A percentile compares a stretch with the other conserved stretches of the same genome.
Evolutionary conservation across 2,797 vertebrate genomes (phyloP).

Genomic region (Helarctos malayanus): DNA sequence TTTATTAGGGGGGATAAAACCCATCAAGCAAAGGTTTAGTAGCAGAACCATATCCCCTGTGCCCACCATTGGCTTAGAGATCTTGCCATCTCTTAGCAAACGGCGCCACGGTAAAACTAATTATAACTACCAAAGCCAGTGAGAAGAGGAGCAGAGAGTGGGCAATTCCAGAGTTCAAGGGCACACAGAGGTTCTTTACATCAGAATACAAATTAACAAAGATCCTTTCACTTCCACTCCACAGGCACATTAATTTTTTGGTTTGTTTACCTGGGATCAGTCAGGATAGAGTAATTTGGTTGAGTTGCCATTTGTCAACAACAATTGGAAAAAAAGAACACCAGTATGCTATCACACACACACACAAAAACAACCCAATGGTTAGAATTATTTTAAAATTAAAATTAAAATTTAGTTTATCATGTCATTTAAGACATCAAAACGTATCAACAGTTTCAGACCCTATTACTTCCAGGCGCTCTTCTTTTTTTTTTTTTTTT

Average conservation of each 20-base stretch:
- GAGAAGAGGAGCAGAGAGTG: not conserved
- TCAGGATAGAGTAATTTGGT: not conserved
- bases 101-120: not conserved
- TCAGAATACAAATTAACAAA: not conserved
- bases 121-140: not conserved
- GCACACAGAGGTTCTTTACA: not conserved
- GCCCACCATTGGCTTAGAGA: not conserved
- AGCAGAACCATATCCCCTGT: not conserved
- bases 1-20: not conserved
- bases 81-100: not conserved
- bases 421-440: not conserved
- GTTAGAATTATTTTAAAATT: conserved; percentile 18
- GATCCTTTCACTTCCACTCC: not conserved
- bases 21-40: not conserved
- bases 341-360: not conserved
- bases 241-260: not conserved
- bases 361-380: not conserved
- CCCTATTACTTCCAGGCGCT: not conserved
- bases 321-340: not conserved
- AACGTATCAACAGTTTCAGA: not conserved
- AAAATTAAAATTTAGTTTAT: not conserved
- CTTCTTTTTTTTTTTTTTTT: too few species aligned
- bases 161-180: not conserved
- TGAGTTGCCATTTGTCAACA: not conserved
- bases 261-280: not conserved